Conservation (phyloP, 2,888 invertebrate species). For the Ferdinandea cuprea region DNA sequence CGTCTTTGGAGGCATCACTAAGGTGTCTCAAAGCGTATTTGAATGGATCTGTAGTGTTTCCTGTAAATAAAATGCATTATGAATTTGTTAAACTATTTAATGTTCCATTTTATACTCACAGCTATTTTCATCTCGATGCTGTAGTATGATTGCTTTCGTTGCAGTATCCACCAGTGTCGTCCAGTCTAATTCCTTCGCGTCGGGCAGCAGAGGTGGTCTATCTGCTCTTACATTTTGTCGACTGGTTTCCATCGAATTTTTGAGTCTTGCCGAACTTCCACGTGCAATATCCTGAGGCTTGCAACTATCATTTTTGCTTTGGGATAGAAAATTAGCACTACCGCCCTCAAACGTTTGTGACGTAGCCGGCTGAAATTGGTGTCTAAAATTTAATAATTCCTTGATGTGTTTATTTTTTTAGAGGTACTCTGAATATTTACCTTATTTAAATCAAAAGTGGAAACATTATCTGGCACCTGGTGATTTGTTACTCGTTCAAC, state of each 20-base stretch:
- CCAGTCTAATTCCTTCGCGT: slow-evolving; percentile 91
- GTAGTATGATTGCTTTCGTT: slow-evolving; percentile 87
- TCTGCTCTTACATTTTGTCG: slow-evolving; percentile 76
- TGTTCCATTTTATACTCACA: slow-evolving; percentile 9
- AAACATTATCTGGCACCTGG: slow-evolving; percentile 13
- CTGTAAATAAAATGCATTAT: slow-evolving; percentile 9
- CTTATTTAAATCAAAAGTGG: slow-evolving; percentile 30
- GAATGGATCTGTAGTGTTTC: too few relatives aligned
- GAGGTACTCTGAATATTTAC: slow-evolving; percentile 25
- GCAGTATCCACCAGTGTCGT: slow-evolving; percentile 91
- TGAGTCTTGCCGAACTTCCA: slow-evolving; percentile 36
- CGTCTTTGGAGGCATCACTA: slow-evolving; percentile 4
- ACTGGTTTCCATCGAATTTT: slow-evolving; percentile 45
- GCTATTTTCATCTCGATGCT: slow-evolving; percentile 60
- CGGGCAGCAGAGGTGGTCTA: slow-evolving; percentile 85
- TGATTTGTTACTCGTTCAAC: slow-evolving; percentile 10
- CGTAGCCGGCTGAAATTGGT: slow-evolving; percentile 76
- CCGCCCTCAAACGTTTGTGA: slow-evolving; percentile 67
- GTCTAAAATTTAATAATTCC: slow-evolving; percentile 78
- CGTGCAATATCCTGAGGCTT: slow-evolving; percentile 69
- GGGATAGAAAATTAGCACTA: slow-evolving; percentile 87
- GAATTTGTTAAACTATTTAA: neutral
- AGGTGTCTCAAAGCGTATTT: slow-evolving; percentile 27
- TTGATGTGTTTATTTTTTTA: neutral
- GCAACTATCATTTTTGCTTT: slow-evolving; percentile 80